Base-by-base conservation (phyloP, 2,888 invertebrate species). In the Apodemia zela region DNA sequence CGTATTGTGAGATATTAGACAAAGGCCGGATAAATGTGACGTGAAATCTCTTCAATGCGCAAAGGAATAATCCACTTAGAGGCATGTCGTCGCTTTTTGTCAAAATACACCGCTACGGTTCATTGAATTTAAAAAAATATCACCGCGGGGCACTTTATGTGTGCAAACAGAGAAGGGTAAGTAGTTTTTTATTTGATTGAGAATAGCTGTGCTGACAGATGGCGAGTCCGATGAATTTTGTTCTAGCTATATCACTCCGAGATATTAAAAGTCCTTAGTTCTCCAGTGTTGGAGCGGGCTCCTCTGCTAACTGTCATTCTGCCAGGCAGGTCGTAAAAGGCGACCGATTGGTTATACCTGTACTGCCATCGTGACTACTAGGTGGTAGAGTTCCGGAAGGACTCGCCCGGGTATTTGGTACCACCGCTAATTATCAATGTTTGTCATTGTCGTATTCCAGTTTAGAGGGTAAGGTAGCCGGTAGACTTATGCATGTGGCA, bases 31-130 rank as follows among this genome's bases (percentile, higher is more conserved):
- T 85, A 82, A 90, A 91, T 90, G 86, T 80, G 85, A 84, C 85
- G 89, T 90, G 83, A 89, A 90, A 90, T 88, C 84, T 86, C 76
- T 79, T 78, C 21, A 51, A 51, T 76, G 71, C 77, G 73, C 71
- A 73, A 81, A 82, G 38, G 79, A 72, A 78, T 91, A 90, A 91
- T 91, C 91, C 88, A 91, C 91, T 91, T 91, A 91, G 80, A 80
- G 85, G 88, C 82, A 86, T 89, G 88, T 87, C 81, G 82, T 75
- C 72, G 81, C 78, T 81, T 85, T 85, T 87, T 86, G 84, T 84
- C 82, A 83, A 82, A 84, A 84, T 83, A 84, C 75, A 74, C 74
- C 72, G 72, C 76, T 71, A 80, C 76, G 82, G 84, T 82, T 88
- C 88, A 87, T 88, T 90, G 87, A 82, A 75, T 87, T 82, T 85